Base-by-base conservation (phyloP, 1,140 invertebrate species). In the Bactericera cockerelli region DNA sequence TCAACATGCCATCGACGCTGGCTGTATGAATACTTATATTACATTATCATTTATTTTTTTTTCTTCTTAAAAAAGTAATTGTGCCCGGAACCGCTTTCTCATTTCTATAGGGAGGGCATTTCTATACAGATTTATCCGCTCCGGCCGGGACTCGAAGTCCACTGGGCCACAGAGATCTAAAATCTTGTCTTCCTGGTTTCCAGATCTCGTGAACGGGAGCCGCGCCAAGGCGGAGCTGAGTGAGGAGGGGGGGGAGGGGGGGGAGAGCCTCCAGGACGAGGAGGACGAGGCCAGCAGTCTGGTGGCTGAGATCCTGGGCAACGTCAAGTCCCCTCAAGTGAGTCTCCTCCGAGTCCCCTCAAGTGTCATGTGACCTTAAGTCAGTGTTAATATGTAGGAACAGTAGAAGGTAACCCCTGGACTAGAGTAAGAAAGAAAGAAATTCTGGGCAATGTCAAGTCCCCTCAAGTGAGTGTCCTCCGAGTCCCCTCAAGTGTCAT, bases 251-350 rank as follows among this genome's bases (percentile, higher is more conserved):
- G 82, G 81, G 22, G 82, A 84, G 62, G 82, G 83, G 57, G 81
- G 81, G 36, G 77, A 76, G 10, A 80, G 81, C 57, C 72, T 83
- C 55, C 79, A 82, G 57, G 82, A 82, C 59, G 81, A 82, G 63
- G 81, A 83, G 62, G 83, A 85, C 61, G 77, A 78, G 60, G 65
- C 65, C 19, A 76, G 75, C 31, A 75, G 81, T 63, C 72, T 77
- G 28, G 72, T 84, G 19, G 75, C 81, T 14, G 83, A 86, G 66
- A 72, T 83, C 66, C 72, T 89, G 56, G 86, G 84, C 22, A 79
- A 80, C 55, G 81, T 86, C 65, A 79, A 83, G 63, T 79, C 81
- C 65, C 86, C 86, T 58, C 79, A 81, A 75, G 83, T 84, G 66
- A 49, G 42, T 49, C n/a, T n/a, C n/a, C n/a, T n/a, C n/a, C n/a